Evolutionary conservation across 2,797 vertebrate genomes (phyloP), one percentile per base, ranked within the genome.

Genomic region (Pampus argenteus): DNA sequence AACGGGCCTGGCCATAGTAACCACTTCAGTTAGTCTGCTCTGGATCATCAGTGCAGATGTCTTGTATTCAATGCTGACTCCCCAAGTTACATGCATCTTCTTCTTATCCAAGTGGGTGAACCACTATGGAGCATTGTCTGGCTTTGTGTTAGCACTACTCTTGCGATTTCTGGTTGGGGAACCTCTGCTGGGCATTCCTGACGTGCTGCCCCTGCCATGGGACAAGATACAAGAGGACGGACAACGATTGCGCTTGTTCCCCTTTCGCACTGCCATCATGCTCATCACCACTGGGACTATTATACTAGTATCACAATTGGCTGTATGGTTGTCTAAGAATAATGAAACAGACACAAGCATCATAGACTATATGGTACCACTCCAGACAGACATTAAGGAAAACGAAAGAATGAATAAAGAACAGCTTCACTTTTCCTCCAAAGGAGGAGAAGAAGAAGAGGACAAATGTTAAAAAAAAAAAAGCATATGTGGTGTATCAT

Each of bases 251-350:
- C 63, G 58, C 28, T 22, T 47, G 52, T 55, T 86, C 36, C 77
- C 83, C 15, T 88, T 80, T 26, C 29, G 71, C 17, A 88, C 76
- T 9, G 76, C 44, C 6, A 84, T 82, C 56, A 72, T 82, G 71
- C 57, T 88, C 22, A 17, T 61, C 48, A 70, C 31, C 25, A 66
- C 0, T 0, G 76, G 1, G 10, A 17, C 55, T 4, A 69, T 83
- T 42, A 6, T 85, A 20, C 36, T 74, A 4, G 66, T 36, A 2
- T 87, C 82, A 23, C 29, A 15, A 5, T 8, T 81, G n/a, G 13
- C 71, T 25, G 10, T 5, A 15, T 78, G 57, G 55, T 3, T 84
- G 57, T 71, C 63, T 10, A 8, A 52, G 26, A 80, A 14, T 31
- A 38, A 50, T 25, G 20, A 40, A 23, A 26, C 1, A 0, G 49